Evolutionary conservation across 2,113 vertebrate species (phyloP).

Genomic region (Melierax canorus): DNA sequence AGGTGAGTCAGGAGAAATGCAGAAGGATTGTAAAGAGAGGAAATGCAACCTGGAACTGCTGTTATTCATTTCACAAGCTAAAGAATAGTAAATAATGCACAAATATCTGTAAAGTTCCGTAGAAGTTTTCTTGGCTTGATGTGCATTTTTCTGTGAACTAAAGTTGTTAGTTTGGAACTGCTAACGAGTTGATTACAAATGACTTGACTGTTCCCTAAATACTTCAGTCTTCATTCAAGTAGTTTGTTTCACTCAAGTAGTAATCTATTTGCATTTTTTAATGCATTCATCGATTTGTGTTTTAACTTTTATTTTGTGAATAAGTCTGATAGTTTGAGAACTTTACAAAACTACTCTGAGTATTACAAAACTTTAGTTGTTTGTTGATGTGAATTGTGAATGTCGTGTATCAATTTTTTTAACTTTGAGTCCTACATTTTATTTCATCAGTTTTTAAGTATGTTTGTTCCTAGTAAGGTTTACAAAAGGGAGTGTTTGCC

Average conservation of each 20-base stretch:
- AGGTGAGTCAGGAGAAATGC: neutral
- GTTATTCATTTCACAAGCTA: neutral
- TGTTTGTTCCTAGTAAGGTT: neutral
- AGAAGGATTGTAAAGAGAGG: neutral
- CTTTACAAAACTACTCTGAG: neutral
- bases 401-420: fast-evolving
- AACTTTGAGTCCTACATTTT: neutral
- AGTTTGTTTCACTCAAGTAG: neutral
- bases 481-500: neutral
- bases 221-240: neutral
- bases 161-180: neutral
- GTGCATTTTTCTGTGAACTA: neutral
- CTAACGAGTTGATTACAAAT: neutral
- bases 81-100: neutral
- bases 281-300: neutral
- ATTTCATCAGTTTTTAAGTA: neutral
- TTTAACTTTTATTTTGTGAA: neutral
- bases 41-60: neutral
- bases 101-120: neutral
- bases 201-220: neutral
- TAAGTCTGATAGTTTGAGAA: neutral
- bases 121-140: neutral
- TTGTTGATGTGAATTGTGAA: neutral
- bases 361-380: neutral
- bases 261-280: neutral